Conservation (phyloP, 2,113 vertebrate genomes). For the Odobenus rosmarus region DNA sequence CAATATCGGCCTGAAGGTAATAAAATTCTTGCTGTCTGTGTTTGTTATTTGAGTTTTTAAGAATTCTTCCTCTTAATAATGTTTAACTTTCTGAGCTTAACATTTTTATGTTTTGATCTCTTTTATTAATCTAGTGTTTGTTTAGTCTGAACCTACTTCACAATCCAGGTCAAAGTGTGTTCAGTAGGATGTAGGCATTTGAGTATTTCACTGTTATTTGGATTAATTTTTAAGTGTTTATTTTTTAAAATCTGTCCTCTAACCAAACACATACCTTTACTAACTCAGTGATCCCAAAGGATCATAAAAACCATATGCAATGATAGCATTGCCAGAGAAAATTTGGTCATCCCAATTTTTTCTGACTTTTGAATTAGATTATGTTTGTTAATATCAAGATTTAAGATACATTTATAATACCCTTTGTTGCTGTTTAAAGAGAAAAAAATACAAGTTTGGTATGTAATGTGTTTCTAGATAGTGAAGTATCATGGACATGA, state of each 20-base stretch:
- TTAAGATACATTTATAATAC: slow-evolving; percentile 25
- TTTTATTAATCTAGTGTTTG: slow-evolving; percentile 37
- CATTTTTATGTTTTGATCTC: not conserved
- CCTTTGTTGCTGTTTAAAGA: slow-evolving; percentile 34
- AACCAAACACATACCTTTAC: not conserved
- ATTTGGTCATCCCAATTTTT: not conserved
- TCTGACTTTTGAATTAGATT: slow-evolving; percentile 11
- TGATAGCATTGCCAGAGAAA: slow-evolving; percentile 21
- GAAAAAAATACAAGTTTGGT: not conserved
- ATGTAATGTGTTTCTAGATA: not conserved
- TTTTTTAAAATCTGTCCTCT: slow-evolving; percentile 42
- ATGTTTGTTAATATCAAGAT: slow-evolving; percentile 36
- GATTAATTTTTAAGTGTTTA: slow-evolving; percentile 50
- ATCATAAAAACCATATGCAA: slow-evolving; percentile 18
- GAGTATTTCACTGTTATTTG: slow-evolving; percentile 34
- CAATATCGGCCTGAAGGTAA: slow-evolving; percentile 98
- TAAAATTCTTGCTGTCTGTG: slow-evolving; percentile 54
- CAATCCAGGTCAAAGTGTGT: slow-evolving; percentile 8
- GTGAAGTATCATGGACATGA: not conserved
- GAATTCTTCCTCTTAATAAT: slow-evolving; percentile 22
- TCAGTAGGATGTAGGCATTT: slow-evolving; percentile 2
- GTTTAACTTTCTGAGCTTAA: slow-evolving; percentile 1
- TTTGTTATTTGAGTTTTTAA: slow-evolving; percentile 29
- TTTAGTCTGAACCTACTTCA: not conserved
- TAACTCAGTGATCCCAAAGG: slow-evolving; percentile 13